Conservation (phyloP, 2,888 invertebrate genomes). For the Orthosia cruda region DNA sequence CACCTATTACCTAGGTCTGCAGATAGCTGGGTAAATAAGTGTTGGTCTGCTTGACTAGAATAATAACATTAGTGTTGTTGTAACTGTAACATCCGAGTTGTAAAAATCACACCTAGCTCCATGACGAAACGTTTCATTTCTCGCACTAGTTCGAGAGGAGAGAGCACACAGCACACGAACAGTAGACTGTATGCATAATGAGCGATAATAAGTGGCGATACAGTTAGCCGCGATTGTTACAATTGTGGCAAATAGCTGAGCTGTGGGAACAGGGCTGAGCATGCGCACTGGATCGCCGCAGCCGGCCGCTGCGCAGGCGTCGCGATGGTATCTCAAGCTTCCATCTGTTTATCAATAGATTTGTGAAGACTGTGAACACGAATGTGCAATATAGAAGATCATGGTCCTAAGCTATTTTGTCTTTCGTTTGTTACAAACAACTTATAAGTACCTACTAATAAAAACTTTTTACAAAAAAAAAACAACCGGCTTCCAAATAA, state of each 20-base stretch:
- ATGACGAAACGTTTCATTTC: conserved; percentile 35
- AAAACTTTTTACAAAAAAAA: too few relatives aligned
- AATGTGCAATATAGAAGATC: too few relatives aligned
- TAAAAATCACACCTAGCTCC: not conserved
- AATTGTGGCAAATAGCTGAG: conserved; percentile 48
- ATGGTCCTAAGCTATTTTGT: too few relatives aligned
- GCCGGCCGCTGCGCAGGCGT: conserved; percentile 12
- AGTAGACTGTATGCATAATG: conserved; percentile 46
- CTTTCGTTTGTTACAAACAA: too few relatives aligned
- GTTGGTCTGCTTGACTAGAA: not conserved
- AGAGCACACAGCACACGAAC: conserved; percentile 9
- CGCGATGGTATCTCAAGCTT: conserved; percentile 49
- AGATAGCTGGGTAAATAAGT: not conserved
- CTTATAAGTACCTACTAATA: too few relatives aligned
- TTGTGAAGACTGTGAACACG: conserved; percentile 8
- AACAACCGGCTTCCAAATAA: too few relatives aligned
- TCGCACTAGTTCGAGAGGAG: conserved; percentile 33
- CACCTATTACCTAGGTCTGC: too few relatives aligned
- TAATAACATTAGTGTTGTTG: not conserved
- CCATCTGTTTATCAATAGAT: conserved; percentile 62
- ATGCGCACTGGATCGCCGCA: not conserved
- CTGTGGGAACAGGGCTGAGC: conserved; percentile 49
- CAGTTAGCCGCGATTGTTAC: conserved; percentile 47
- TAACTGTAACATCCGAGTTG: conserved; percentile 1
- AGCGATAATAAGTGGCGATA: conserved; percentile 62